Evolutionary conservation across 92 coral and sea anemone genomes (phyloP), one percentile per base, ranked within the genome.

Genomic region (Palythoa heliodiscus): DNA sequence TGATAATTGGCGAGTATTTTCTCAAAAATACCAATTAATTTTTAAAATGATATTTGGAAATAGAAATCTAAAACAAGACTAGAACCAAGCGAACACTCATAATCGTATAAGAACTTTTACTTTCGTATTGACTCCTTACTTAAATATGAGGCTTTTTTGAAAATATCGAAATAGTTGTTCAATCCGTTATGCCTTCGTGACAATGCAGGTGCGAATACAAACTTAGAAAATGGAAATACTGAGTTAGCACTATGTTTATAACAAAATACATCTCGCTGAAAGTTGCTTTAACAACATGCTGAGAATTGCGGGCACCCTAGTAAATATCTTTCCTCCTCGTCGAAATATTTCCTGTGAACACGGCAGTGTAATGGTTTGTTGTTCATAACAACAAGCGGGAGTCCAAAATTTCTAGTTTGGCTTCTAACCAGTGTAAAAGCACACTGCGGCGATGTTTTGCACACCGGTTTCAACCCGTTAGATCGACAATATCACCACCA

Each of bases 11-110:
- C 74, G 64, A 80, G 84, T 63, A 67, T 66, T 80, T 80, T 64
- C 84, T 80, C 25, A 70, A 80, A 69, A 80, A 80, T 80, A 67
- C n/a, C 74, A 66, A 80, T 64, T 80, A 80, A 80, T 64, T 80
- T 57, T 23, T 7, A 66, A 80, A 80, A 68, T 37, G 83, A 78
- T 78, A 78, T 71, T 54, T 3, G 53, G 72, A 78, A 43, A 78
- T 39, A 78, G 0, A 48, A 47, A 43, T 43, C 37, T 10, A 78
- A 78, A 78, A 37, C 5, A 12, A 48, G 13, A 13, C 53, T 0
- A 17, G 20, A 48, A 40, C 52, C 12, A 23, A 24, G 5, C 20
- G 58, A 24, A 16, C 40, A 40, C 13, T n/a, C 23, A 20, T 50
- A 17, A n/a, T 16, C 47, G 43, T 22, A 35, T 20, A 20, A 22